A percentile compares a stretch with the other conserved stretches of the same genome.
phyloP scores from a whole-genome alignment of 2,888 invertebrate genomes.

The Hypomecis punctinalis region DNA sequence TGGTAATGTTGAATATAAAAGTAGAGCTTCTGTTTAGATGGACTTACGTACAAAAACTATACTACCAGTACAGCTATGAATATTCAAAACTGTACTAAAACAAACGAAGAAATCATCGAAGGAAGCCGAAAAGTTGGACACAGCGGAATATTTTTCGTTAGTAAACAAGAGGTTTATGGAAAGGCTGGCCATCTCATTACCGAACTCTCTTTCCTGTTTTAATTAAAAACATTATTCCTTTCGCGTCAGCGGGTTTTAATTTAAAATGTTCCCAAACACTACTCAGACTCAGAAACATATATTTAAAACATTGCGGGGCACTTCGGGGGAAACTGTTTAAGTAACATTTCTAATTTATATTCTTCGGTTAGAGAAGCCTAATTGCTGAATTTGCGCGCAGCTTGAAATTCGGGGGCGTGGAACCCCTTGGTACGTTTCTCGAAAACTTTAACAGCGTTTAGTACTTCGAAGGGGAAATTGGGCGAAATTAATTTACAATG shows the following conservation, averaged over 20 bases:
- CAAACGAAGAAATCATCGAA: conserved; percentile 20
- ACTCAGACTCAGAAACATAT: conserved; percentile 27
- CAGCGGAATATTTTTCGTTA: conserved; percentile 19
- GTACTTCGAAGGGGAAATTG: not conserved
- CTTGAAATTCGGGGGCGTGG: conserved; percentile 3
- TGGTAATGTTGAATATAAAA: not conserved
- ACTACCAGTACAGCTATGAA: not conserved
- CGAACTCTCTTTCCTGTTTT: conserved; percentile 30
- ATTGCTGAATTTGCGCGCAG: conserved; percentile 20
- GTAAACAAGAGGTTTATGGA: conserved; percentile 28
- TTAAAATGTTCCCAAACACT: conserved; percentile 31
- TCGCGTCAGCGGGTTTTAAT: conserved; percentile 38
- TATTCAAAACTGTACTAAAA: not conserved
- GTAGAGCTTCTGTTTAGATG: not conserved
- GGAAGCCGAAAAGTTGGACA: conserved; percentile 12
- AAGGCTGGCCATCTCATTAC: conserved; percentile 38
- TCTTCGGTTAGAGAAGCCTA: conserved; percentile 21
- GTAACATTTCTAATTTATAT: conserved; percentile 28
- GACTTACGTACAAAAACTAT: not conserved
- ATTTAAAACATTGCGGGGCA: conserved; percentile 24
- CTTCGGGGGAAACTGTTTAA: conserved; percentile 18
- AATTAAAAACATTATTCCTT: conserved; percentile 41
- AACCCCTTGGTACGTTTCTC: not conserved
- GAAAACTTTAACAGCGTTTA: conserved; percentile 5
- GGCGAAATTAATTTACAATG: not conserved